Evolutionary conservation across 2,888 invertebrate species (phyloP), one percentile per base, ranked within the genome.

Genomic region (Rhodophaea formosa): DNA sequence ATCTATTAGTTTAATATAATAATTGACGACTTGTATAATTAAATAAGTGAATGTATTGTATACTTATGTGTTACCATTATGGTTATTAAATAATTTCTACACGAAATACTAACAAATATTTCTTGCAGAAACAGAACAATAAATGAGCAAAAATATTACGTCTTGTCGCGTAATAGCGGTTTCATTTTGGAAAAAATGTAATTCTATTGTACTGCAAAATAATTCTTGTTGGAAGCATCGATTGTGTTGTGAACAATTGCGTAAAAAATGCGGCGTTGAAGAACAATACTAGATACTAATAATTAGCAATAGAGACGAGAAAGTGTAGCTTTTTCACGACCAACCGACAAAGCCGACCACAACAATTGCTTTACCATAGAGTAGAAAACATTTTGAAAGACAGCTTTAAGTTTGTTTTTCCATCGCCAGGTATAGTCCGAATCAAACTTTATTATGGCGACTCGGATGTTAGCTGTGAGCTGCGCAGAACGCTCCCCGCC

Each of bases 271-370:
- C 16, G 14, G 8, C n/a, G 29, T 56, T 23, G 47, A 29, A 56
- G 49, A 49, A 56, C 56, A 56, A 56, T 56, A 49, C 56, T 15
- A 29, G 42, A 42, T 43, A 49, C n/a, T n/a, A 8, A 56, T 56
- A 56, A 49, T 56, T 56, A 55, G 55, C 32, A 15, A 23, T 23
- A 30, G 49, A 43, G 43, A 15, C 56, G 56, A 49, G 88, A 88
- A 88, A 88, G 88, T 82, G 75, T 69, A 79, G 72, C 76, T 84
- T 85, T 82, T 79, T 77, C 70, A 74, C 72, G 72, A 71, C 54
- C 60, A 49, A 49, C 69, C 73, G 75, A 82, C 82, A 84, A 82
- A 82, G 73, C 10, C 70, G 59, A 76, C 78, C 77, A 60, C 82
- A 75, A 77, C 74, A 72, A 75, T 77, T 77, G 81, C 79, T 77